Base-by-base conservation (phyloP, 2,797 vertebrate genomes). In the Enteromius afrohamiltoni region DNA sequence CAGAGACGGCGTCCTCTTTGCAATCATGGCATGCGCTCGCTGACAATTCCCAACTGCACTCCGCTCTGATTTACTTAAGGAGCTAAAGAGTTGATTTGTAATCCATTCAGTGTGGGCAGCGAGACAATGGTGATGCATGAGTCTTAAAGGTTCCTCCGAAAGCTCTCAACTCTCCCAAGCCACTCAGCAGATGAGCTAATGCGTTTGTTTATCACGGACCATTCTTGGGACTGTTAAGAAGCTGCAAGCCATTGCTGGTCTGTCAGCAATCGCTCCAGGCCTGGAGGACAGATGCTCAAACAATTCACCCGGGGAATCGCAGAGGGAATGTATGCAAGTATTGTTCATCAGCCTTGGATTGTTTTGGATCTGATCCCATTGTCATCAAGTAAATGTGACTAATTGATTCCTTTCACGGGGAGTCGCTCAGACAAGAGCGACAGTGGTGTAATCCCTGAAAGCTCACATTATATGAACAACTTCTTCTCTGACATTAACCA, bases 51-150 rank as follows among this genome's bases (percentile, higher is more conserved):
- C 55, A 34, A 31, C 55, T 49, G 79, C 70, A 34, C 83, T 85
- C 87, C 77, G 86, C 84, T 90, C 90, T 85, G 83, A 77, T 85
- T 90, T 86, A 88, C 70, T 91, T 90, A 91, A 91, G 89, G 91
- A 89, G 91, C 92, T 90, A 83, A 94, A 92, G 89, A 89, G 88
- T 79, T 62, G 77, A 89, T 86, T 89, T 89, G 90, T 92, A 94
- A 94, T 94, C 92, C 93, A 85, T 81, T 85, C 80, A n/a, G 88
- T 88, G 89, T 92, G 89, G 93, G 90, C 92, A 85, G 84, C 79
- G 78, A 86, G 87, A 76, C 85, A 91, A 86, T 83, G 71, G 86
- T 84, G 86, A 68, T 85, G 82, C 90, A 89, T 37, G 78, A 75
- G 77, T 88, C 88, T 90, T 88, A 89, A 80, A 89, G 88, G 89